A percentile compares a stretch with the other conserved stretches of the same genome.
Evolutionary conservation across 1,140 invertebrate species (phyloP).

Genomic region (Caligus rogercresseyi): DNA sequence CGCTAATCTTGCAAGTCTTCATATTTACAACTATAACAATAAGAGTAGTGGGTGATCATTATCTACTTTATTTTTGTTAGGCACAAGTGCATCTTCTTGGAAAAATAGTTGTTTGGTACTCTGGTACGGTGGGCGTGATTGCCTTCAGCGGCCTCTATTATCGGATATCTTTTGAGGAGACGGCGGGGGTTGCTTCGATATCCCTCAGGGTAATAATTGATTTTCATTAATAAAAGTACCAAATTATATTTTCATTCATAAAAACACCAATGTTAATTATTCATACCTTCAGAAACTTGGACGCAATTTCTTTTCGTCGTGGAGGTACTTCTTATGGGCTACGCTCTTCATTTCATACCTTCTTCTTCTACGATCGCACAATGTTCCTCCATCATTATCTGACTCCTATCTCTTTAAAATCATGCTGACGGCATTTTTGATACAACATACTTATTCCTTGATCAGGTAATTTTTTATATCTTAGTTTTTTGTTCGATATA

Average conservation of each 20-base stretch:
- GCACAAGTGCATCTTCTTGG: conserved; percentile 89
- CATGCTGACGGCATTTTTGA: conserved; percentile 49
- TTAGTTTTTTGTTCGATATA: not conserved
- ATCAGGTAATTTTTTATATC: conserved; percentile 30
- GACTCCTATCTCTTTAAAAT: conserved; percentile 76
- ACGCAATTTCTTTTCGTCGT: conserved; percentile 48
- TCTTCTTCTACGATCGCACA: conserved; percentile 76
- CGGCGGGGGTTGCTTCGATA: conserved; percentile 58
- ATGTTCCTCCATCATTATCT: conserved; percentile 90
- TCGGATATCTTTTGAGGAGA: conserved; percentile 57
- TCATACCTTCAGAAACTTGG: conserved; percentile 40
- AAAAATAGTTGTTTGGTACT: conserved; percentile 76
- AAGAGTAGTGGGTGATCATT: no score
- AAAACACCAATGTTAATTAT: not conserved
- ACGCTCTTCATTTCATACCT: conserved; percentile 68
- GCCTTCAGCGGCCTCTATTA: conserved; percentile 44
- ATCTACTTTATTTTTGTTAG: conserved; percentile 42
- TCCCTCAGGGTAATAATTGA: conserved; percentile 33
- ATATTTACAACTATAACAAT: no score
- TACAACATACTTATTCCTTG: conserved; percentile 58
- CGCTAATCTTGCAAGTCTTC: no score
- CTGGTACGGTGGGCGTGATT: conserved; percentile 45
- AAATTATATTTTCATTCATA: conserved; percentile 28
- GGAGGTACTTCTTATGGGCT: conserved; percentile 58
- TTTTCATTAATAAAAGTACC: conserved; percentile 42